Conservation (phyloP, 2,113 vertebrate species). For the Dasyurus viverrinus region DNA sequence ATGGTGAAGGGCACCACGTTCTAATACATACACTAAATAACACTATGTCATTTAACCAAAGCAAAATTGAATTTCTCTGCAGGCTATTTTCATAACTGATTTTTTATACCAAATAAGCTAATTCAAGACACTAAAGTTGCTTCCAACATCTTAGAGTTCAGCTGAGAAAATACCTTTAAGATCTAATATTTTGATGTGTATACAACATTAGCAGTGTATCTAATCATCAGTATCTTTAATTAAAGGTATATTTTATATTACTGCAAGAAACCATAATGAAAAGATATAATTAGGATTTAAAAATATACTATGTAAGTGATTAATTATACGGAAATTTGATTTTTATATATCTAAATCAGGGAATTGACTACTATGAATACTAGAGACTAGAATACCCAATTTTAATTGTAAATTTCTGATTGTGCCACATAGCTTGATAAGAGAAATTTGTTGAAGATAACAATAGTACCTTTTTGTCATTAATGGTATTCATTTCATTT, state of each 20-base stretch:
- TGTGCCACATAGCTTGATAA: neutral
- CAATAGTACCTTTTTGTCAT: neutral
- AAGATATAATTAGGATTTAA: neutral
- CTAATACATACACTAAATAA: constrained; percentile 18
- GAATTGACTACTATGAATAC: neutral
- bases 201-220: neutral
- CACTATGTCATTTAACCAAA: neutral
- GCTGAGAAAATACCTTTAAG: constrained; percentile 13
- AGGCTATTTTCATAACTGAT: neutral
- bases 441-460: neutral
- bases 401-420: neutral
- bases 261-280: neutral
- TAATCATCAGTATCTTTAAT: neutral
- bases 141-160: neutral
- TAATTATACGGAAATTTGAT: neutral
- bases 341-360: neutral
- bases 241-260: neutral
- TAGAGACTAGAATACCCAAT: neutral
- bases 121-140: constrained; percentile 14
- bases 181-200: neutral
- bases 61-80: neutral
- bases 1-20: neutral
- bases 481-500: neutral
- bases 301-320: neutral
- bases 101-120: neutral